Conservation (phyloP, 1,140 invertebrate genomes). For the Bombus pascuorum region DNA sequence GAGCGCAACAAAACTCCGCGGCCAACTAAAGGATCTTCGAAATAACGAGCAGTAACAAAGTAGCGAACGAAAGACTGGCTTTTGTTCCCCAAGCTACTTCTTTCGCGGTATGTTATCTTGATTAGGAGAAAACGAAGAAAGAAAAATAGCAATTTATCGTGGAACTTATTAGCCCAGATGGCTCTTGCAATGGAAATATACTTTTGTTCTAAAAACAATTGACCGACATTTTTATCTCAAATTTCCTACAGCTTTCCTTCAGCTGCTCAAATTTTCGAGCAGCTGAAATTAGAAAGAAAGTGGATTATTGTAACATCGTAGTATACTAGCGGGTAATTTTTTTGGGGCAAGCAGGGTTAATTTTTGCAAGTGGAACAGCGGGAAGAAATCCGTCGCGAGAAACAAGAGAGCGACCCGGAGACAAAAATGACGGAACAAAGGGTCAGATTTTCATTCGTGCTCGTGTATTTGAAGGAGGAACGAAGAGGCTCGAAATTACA, state of each 20-base stretch:
- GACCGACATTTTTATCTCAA: neutral
- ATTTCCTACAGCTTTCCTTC: too few species aligned
- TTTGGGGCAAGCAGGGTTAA: neutral
- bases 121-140: neutral
- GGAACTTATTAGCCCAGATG: too few species aligned
- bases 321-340: neutral
- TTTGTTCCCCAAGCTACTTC: too few species aligned
- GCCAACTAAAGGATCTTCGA: neutral
- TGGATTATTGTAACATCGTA: neutral
- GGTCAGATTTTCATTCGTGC: constrained; percentile 16
- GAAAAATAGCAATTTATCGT: neutral
- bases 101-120: neutral
- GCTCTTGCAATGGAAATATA: neutral
- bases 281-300: too few species aligned
- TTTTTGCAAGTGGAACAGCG: constrained; percentile 17
- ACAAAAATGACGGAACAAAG: constrained; percentile 42
- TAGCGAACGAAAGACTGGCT: constrained; percentile 16
- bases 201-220: neutral
- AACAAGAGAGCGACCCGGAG: neutral
- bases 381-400: constrained; percentile 1
- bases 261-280: too few species aligned
- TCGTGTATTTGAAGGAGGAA: neutral
- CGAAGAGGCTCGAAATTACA: constrained; percentile 33
- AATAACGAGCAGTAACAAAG: neutral
- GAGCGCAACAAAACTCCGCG: neutral